phyloP scores from a whole-genome alignment of 2,888 invertebrate species.

The Pachymerium ferrugineum region DNA sequence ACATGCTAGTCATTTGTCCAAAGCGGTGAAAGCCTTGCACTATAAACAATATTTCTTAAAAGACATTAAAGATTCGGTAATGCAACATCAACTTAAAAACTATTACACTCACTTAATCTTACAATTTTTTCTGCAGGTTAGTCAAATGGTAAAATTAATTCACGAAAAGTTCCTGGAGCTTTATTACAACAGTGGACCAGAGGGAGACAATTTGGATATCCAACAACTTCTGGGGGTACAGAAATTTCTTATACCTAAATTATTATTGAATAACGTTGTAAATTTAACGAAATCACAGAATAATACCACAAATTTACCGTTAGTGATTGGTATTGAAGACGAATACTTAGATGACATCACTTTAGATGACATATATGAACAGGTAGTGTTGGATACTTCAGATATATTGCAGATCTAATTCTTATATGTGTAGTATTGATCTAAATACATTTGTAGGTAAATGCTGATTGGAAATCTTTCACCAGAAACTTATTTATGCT shows the following conservation, averaged over 20 bases:
- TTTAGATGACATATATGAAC: not conserved
- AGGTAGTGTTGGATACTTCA: not conserved
- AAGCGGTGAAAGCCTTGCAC: no score
- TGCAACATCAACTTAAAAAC: no score
- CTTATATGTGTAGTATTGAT: not conserved
- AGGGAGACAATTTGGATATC: no score
- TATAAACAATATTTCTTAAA: no score
- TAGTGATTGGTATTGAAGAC: not conserved
- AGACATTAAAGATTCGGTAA: no score
- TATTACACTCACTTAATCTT: no score
- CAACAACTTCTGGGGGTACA: not conserved
- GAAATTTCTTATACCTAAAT: not conserved
- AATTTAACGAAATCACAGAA: not conserved
- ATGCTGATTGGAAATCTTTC: not conserved
- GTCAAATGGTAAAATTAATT: no score
- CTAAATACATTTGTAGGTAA: not conserved
- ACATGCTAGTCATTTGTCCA: no score
- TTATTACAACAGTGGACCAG: no score
- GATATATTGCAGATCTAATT: no score
- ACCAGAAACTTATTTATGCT: not conserved
- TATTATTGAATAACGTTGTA: not conserved
- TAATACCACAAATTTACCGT: not conserved
- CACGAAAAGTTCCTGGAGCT: no score
- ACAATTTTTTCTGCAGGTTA: no score
- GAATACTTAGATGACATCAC: not conserved